Conservation (phyloP, 1,140 invertebrate genomes). For the Hyles euphorbiae region DNA sequence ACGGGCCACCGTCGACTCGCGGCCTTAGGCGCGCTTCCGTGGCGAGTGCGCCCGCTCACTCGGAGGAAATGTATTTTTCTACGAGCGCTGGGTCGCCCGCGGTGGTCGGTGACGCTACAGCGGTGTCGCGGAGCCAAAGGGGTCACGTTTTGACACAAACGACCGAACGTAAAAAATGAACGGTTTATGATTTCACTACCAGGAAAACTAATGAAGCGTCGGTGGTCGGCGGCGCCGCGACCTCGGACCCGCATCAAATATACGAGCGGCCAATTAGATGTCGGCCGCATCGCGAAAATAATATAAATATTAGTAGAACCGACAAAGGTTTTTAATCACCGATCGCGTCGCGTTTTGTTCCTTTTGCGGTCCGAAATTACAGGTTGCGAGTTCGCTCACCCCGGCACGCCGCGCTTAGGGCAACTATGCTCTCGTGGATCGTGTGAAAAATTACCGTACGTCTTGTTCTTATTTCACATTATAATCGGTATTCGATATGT, state of each 20-base stretch:
- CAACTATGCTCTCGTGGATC: conserved; percentile 66
- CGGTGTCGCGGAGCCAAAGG: conserved; percentile 7
- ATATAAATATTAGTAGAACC: conserved; percentile 75
- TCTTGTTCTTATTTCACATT: conserved; percentile 66
- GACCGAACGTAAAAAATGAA: conserved; percentile 51
- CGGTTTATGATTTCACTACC: conserved; percentile 67
- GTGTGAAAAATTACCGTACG: conserved; percentile 69
- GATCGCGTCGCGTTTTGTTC: conserved; percentile 66
- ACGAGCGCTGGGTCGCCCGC: conserved; percentile 42
- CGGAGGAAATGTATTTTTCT: conserved; percentile 40
- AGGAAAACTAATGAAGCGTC: conserved; percentile 68
- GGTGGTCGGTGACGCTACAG: conserved; percentile 10
- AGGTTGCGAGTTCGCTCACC: conserved; percentile 69
- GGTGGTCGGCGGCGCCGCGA: conserved; percentile 47
- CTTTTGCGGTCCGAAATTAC: conserved; percentile 74
- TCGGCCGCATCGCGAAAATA: conserved; percentile 67
- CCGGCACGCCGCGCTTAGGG: conserved; percentile 60
- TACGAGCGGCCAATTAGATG: conserved; percentile 67
- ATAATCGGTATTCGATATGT: conserved; percentile 64
- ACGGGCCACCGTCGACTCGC: not conserved
- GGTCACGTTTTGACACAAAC: conserved; percentile 59
- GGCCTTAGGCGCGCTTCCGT: conserved; percentile 12
- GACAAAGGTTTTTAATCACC: conserved; percentile 75
- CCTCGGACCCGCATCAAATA: conserved; percentile 44
- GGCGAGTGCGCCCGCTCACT: conserved; percentile 4